A percentile compares a stretch with the other conserved stretches of the same genome.
Evolutionary conservation across 2,888 invertebrate species (phyloP).

Genomic region (Diaperis boleti): DNA sequence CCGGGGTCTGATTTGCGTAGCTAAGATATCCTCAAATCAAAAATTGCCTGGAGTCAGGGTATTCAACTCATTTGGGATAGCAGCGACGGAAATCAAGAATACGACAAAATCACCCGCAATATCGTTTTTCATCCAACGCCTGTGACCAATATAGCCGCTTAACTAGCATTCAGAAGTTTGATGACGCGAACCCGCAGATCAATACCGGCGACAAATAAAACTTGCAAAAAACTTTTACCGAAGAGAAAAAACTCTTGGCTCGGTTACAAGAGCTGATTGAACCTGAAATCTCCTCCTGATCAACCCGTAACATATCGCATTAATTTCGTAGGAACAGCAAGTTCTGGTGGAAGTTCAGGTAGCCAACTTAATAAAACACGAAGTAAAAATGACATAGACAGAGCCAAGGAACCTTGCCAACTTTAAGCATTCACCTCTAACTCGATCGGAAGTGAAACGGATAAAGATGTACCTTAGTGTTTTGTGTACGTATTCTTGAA

Average conservation of each 20-base stretch:
- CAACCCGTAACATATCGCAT: constrained; percentile 4
- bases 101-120: too few relatives aligned
- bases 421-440: constrained; percentile 31
- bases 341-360: constrained; percentile 18
- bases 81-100: too few relatives aligned
- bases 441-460: constrained; percentile 36
- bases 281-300: background rate
- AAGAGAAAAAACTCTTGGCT: constrained; percentile 18
- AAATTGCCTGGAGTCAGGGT: too few relatives aligned
- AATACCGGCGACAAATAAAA: background rate
- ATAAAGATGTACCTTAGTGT: constrained; percentile 34
- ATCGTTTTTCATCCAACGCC: too few relatives aligned
- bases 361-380: constrained; percentile 41
- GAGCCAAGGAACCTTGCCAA: constrained; percentile 36
- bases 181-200: background rate
- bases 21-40: too few relatives aligned
- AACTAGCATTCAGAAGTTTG: too few relatives aligned
- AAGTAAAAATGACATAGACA: constrained; percentile 19
- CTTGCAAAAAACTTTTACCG: background rate
- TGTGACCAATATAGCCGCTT: too few relatives aligned
- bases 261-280: constrained; percentile 28
- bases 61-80: too few relatives aligned
- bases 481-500: constrained; percentile 40
- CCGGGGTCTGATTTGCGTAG: too few relatives aligned
- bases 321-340: constrained; percentile 14